Base-by-base conservation (phyloP, 2,888 invertebrate genomes). In the Ptycholaimellus sp. region DNA sequence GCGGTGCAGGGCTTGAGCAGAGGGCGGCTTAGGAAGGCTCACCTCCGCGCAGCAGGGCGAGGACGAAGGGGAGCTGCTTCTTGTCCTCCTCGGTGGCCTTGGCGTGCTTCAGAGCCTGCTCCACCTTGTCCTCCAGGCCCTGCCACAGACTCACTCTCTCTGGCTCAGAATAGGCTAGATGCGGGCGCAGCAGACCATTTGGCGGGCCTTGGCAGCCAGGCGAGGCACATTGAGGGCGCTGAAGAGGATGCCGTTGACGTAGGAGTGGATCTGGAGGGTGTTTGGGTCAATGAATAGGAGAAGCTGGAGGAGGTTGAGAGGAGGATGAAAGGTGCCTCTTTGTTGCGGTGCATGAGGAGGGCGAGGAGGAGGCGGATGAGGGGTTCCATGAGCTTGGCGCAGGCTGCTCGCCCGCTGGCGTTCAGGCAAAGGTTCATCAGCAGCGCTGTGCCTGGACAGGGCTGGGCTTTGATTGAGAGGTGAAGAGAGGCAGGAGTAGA, bases 391-490 rank as follows among this genome's bases (percentile, higher is more conserved):
- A n/a, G n/a, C 13, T 30, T 29, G 6, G 7, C 5, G 33, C 36
- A 36, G 16, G 34, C 34, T 20, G 7, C 2, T 13, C 30, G 29
- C 48, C 70, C 70, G 41, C 66, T 60, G 19, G 64, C 61, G 45
- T 71, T 66, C 25, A 73, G 60, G 44, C 71, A 72, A 6, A 74
- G 58, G 53, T 73, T 74, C 70, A 73, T 72, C 18, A 73, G 60
- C 11, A 74, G 60, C 3, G 73, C 72, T n/a, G n/a, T n/a, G n/a
- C n/a, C n/a, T n/a, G n/a, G n/a, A n/a, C n/a, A n/a, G n/a, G n/a
- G n/a, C n/a, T n/a, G n/a, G n/a, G n/a, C n/a, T n/a, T n/a, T n/a
- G n/a, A n/a, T n/a, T n/a, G n/a, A n/a, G n/a, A n/a, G n/a, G n/a
- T n/a, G n/a, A n/a, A n/a, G n/a, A n/a, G n/a, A n/a, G n/a, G n/a